These are phyloP conservation scores for Hypercompe scribonia DNA, from an alignment of 2,888 invertebrate species.

Conservation along the genomic window DNA sequence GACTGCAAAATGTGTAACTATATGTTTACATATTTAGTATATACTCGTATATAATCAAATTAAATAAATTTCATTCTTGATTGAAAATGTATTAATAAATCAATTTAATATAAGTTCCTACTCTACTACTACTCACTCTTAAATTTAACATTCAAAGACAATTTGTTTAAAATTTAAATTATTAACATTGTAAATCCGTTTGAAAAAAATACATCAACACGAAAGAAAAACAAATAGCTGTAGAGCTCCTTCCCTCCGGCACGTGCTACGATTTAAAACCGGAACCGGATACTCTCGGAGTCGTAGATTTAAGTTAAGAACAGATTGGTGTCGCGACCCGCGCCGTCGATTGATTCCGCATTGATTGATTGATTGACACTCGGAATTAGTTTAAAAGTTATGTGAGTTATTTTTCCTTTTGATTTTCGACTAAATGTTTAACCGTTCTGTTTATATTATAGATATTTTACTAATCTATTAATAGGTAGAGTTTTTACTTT, in stretches of 20 bases:
- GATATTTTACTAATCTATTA: background rate
- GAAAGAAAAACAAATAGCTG: conserved; percentile 26
- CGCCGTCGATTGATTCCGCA: conserved; percentile 45
- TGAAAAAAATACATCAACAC: conserved; percentile 13
- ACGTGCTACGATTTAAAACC: conserved; percentile 46
- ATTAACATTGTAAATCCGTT: conserved; percentile 2
- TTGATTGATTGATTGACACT: conserved; percentile 53
- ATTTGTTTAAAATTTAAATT: conserved; percentile 9
- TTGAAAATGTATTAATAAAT: too few relatives aligned
- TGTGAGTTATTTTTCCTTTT: background rate
- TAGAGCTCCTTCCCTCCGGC: conserved; percentile 32
- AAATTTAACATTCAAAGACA: background rate
- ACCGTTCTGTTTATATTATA: background rate
- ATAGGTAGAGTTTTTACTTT: background rate
- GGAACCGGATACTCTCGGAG: conserved; percentile 50
- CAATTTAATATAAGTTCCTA: too few relatives aligned
- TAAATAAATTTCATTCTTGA: too few relatives aligned
- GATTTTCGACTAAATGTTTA: background rate
- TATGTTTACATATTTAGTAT: too few relatives aligned
- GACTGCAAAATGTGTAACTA: too few relatives aligned
- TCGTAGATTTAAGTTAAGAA: conserved; percentile 56
- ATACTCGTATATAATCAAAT: too few relatives aligned
- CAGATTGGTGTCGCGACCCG: conserved; percentile 57
- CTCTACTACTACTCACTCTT: background rate
- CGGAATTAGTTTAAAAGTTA: conserved; percentile 25